Conservation (phyloP, 2,113 vertebrate species). For the Tupaia chinensis region DNA sequence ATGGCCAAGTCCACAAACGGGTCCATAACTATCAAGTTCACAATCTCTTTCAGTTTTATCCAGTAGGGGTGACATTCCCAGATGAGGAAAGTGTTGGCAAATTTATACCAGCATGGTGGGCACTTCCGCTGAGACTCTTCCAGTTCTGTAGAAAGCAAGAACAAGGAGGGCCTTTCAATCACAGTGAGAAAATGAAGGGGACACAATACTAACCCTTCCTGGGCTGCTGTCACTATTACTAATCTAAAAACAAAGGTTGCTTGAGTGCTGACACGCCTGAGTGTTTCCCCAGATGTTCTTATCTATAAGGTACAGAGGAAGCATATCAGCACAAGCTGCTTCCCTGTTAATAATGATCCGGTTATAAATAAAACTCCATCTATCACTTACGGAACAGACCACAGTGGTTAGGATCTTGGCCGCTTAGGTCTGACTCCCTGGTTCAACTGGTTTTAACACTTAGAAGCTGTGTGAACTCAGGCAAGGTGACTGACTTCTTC, state of each 20-base stretch:
- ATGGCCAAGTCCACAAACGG: conserved; percentile 98
- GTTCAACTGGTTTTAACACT: neutral
- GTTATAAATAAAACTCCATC: neutral
- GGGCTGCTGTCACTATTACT: neutral
- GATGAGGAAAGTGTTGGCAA: conserved; percentile 96
- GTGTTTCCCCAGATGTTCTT: neutral
- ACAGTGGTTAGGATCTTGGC: neutral
- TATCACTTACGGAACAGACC: too few species aligned
- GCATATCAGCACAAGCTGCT: neutral
- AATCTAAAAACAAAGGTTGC: neutral
- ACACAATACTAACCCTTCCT: neutral
- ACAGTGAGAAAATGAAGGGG: neutral
- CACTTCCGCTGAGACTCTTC: conserved; percentile 98
- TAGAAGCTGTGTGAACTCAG: neutral
- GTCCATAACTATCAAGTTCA: conserved; percentile 98
- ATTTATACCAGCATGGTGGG: conserved; percentile 99
- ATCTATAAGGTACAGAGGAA: neutral
- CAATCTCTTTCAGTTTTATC: conserved; percentile 96
- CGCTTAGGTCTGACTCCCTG: neutral
- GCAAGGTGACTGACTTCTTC: neutral
- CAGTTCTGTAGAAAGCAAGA: conserved; percentile 89
- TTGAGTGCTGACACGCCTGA: neutral
- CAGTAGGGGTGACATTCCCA: conserved; percentile 97
- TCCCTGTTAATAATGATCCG: neutral
- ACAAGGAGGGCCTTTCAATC: conserved; percentile 28